Evolutionary conservation across 2,888 invertebrate genomes (phyloP), one percentile per base, ranked within the genome.

Genomic region (Idaea straminata): DNA sequence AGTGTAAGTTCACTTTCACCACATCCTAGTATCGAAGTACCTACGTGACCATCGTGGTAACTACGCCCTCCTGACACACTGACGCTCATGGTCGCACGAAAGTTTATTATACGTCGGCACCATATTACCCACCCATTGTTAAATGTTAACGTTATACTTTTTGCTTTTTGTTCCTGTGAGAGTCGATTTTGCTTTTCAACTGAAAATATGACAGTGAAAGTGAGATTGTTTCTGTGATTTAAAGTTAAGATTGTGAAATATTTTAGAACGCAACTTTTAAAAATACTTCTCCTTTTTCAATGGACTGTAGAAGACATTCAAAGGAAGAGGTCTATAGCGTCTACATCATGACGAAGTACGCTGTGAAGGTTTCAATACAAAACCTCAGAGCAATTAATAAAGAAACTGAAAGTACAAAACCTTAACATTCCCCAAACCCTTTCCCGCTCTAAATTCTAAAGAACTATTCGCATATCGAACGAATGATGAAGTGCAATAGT

Each of bases 21-120:
- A 68, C 70, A 72, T 74, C 72, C 72, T 71, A 66, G 65, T 61
- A 13, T 47, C 47, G 7, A 25, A 62, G 65, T 65, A 62, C 59
- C 72, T 81, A 88, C 89, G 89, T 87, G 89, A 79, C 74, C 75
- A 74, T 73, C 81, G 80, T 87, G 78, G 75, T 76, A 81, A 89
- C 76, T 69, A 69, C 75, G 85, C 78, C 88, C 87, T 77, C 78
- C 69, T 90, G 83, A 86, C 90, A 83, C 78, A 88, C 84, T 85
- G 72, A 63, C 69, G 74, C 83, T 84, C 85, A 85, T 80, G 85
- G 84, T 77, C 84, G 73, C 79, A 83, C 75, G 87, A 88, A 88
- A 88, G 88, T 85, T 77, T 68, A 62, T 67, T 65, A 69, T 71
- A 68, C 73, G 61, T 59, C 62, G 65, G 77, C 47, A 47, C 13